A percentile compares a stretch with the other conserved stretches of the same genome.
Conservation (phyloP, 1,140 invertebrate species). For the Ectropis grisescens region DNA sequence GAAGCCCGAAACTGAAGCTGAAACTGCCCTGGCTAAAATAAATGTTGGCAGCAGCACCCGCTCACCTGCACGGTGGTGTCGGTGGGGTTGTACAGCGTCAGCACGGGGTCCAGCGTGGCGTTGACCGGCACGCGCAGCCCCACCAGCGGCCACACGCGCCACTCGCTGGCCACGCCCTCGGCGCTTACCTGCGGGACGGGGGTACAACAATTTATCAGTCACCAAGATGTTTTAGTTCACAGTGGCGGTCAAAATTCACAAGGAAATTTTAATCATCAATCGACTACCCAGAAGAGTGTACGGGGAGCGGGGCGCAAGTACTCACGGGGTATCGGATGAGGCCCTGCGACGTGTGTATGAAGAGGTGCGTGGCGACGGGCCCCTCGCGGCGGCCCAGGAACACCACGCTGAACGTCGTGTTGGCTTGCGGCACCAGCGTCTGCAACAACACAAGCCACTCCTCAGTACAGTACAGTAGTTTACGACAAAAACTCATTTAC, state of each 20-base stretch:
- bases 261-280: no score
- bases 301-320: no score
- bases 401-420: slow-evolving; percentile 96
- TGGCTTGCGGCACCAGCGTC: slow-evolving; percentile 86
- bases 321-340: slow-evolving; percentile 55
- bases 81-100: slow-evolving; percentile 96
- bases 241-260: no score
- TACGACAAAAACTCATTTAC: neutral
- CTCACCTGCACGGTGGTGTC: slow-evolving; percentile 83
- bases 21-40: no score
- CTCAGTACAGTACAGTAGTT: neutral
- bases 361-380: slow-evolving; percentile 88
- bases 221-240: no score
- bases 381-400: slow-evolving; percentile 94
- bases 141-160: slow-evolving; percentile 89
- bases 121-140: slow-evolving; percentile 93
- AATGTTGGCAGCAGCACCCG: no score
- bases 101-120: slow-evolving; percentile 89
- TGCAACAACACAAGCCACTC: slow-evolving; percentile 13
- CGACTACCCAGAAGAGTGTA: no score
- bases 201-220: no score
- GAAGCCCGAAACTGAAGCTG: no score
- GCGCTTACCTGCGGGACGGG: slow-evolving; percentile 50
- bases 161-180: slow-evolving; percentile 84
- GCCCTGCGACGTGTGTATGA: slow-evolving; percentile 94